A percentile compares a stretch with the other conserved stretches of the same genome.
Conservation (phyloP, 2,797 vertebrate genomes). For the Pseudocheirus occidentalis region DNA sequence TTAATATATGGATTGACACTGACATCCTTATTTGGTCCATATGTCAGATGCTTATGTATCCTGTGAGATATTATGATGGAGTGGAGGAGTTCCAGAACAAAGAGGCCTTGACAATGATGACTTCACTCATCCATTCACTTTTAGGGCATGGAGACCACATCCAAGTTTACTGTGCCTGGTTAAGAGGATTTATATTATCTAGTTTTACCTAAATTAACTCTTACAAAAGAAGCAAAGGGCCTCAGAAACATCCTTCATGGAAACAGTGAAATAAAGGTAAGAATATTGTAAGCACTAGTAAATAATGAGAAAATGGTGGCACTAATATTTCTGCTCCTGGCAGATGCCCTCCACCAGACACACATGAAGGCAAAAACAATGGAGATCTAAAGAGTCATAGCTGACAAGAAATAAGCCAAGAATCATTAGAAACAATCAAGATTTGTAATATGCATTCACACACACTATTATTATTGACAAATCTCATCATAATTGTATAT, state of each 20-base stretch:
- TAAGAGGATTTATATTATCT: background rate
- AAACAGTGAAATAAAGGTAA: background rate
- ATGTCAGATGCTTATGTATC: background rate
- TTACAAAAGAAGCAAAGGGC: background rate
- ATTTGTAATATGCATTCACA: background rate
- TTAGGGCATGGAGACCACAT: background rate
- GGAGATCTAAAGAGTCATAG: background rate
- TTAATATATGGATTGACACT: background rate
- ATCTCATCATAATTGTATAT: background rate
- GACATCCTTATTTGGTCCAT: background rate
- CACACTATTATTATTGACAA: background rate
- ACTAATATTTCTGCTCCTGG: background rate
- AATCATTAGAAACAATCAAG: background rate
- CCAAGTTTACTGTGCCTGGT: background rate
- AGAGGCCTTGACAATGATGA: background rate
- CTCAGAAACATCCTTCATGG: background rate
- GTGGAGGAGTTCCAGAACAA: background rate
- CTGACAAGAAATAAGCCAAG: background rate
- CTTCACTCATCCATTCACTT: background rate
- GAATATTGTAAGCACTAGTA: background rate
- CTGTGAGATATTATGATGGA: background rate
- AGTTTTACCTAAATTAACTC: background rate
- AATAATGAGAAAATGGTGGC: background rate
- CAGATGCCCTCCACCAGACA: background rate
- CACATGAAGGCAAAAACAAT: background rate